Base-by-base conservation (phyloP, 2,888 invertebrate species). In the Thera obeliscata region DNA sequence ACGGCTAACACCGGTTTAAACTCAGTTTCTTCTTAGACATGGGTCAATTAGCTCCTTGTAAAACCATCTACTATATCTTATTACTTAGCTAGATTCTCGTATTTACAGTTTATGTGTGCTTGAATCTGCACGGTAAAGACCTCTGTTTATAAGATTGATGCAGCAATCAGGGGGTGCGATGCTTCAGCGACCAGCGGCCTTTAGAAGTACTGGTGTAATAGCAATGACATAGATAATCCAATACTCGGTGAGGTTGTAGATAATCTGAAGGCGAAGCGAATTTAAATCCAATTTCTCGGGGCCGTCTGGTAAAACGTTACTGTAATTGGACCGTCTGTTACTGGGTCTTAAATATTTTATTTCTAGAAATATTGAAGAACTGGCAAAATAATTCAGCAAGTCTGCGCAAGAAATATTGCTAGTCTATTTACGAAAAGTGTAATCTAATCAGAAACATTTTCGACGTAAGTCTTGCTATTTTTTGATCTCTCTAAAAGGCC, bases 221-320 rank as follows among this genome's bases (percentile, higher is more conserved):
- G 46, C 11, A n/a, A 58, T 49, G 48, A 55, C 43, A 60, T 55
- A n/a, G 55, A 55, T 50, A 52, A 56, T 36, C 43, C 33, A 62
- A 55, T 57, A 58, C 50, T 61, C 11, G 6, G 48, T 58, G 49
- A 49, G 57, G 52, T 58, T 59, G 12, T 43, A 66, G 54, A 62
- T 62, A 67, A 67, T 62, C 22, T 36, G 41, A 55, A 35, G 66
- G 33, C 55, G 41, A 52, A 58, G 58, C 58, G 66, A 67, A 62
- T 62, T 67, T 48, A 62, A 62, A 67, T 62, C 55, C 41, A 55
- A 67, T 67, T 67, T 67, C 58, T 52, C 35, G 54, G 12, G 54
- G 38, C 54, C 61, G 57, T 49, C 57, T 57, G 61, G 59, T 48
- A 58, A 46, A 57, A 38, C 46, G 52, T 57, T 7, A 48, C 57